These are phyloP conservation scores for Botia kubotai DNA, from an alignment of 2,797 vertebrate genomes.

Conservation along the genomic window DNA sequence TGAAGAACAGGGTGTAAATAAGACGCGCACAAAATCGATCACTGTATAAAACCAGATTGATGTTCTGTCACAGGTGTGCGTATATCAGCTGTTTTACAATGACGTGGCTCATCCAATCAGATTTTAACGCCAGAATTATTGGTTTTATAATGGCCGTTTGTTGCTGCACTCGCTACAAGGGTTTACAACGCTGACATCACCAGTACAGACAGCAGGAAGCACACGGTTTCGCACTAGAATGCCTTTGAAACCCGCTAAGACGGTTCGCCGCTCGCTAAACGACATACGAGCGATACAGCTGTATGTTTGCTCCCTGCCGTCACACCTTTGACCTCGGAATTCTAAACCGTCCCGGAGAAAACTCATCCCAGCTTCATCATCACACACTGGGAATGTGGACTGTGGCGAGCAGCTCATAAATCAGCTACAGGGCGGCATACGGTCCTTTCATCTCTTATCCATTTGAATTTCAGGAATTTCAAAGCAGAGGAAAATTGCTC, in stretches of 20 bases:
- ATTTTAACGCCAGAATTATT: neutral
- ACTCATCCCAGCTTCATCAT: constrained; percentile 33
- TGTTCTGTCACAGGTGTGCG: neutral
- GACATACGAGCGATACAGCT: neutral
- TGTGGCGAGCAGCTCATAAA: constrained; percentile 33
- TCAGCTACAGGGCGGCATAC: constrained; percentile 20
- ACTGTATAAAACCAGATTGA: neutral
- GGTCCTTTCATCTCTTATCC: constrained; percentile 46
- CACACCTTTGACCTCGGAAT: constrained; percentile 53
- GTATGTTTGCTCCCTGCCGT: neutral
- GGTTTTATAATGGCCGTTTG: neutral
- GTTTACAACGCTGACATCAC: neutral
- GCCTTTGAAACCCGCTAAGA: constrained; percentile 29
- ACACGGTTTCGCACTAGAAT: constrained; percentile 26
- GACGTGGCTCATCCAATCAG: neutral
- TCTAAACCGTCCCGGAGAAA: constrained; percentile 31
- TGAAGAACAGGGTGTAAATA: neutral
- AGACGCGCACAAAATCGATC: neutral
- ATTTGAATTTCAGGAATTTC: constrained; percentile 43
- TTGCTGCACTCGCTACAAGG: neutral
- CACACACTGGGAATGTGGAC: constrained; percentile 18
- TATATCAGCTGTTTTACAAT: neutral
- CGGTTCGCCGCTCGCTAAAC: constrained; percentile 15
- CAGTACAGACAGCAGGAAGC: neutral
- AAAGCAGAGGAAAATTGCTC: neutral